These are phyloP conservation scores for Ichneumoninae sp. DNA, from an alignment of 2,888 invertebrate species.

Conservation along the genomic window DNA sequence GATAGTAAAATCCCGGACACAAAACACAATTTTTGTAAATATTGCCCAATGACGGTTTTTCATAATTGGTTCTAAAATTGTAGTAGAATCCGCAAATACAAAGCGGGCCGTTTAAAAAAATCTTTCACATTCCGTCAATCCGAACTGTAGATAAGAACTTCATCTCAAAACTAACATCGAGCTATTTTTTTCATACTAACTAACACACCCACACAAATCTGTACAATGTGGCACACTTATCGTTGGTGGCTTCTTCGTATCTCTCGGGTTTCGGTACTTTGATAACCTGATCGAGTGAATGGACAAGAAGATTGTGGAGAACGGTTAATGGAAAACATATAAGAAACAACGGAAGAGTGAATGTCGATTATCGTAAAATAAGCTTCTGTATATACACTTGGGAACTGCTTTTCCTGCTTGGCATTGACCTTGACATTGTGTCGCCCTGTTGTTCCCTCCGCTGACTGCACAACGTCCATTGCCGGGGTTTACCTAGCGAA, in stretches of 20 bases:
- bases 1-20: background rate
- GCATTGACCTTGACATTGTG: constrained; percentile 85
- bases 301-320: constrained; percentile 34
- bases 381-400: constrained; percentile 81
- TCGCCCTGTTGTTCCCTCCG: constrained; percentile 84
- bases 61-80: background rate
- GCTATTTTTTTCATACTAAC: constrained; percentile 17
- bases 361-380: constrained; percentile 66
- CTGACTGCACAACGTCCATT: constrained; percentile 85
- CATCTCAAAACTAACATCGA: constrained; percentile 7
- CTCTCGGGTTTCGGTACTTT: background rate
- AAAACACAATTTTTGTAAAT: too few species aligned
- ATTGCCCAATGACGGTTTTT: background rate
- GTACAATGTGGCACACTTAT: constrained; percentile 3
- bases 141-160: background rate
- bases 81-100: background rate
- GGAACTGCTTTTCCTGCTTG: constrained; percentile 84
- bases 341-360: constrained; percentile 54
- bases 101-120: background rate
- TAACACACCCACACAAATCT: constrained; percentile 33
- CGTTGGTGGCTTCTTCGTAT: constrained; percentile 30
- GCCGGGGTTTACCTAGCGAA: constrained; percentile 92
- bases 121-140: background rate
- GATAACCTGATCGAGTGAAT: background rate
- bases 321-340: constrained; percentile 66